phyloP scores from a whole-genome alignment of 1,140 invertebrate species.

The Pemphigus obesinymphae region DNA sequence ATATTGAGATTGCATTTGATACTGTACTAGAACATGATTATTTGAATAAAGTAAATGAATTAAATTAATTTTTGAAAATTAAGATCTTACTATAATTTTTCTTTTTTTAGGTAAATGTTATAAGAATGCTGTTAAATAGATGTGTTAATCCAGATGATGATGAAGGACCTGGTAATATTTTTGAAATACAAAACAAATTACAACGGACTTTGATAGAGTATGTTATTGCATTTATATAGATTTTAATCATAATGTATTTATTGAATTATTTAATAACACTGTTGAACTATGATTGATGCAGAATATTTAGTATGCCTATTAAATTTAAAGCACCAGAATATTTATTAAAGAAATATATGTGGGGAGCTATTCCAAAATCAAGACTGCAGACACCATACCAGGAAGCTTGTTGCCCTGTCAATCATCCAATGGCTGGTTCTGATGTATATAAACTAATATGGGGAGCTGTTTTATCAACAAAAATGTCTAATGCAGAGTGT shows the following conservation, averaged over 20 bases:
- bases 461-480: background rate
- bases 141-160: constrained; percentile 34
- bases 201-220: background rate
- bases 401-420: background rate
- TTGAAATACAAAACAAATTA: constrained; percentile 25
- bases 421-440: constrained; percentile 33
- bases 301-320: background rate
- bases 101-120: constrained; percentile 10
- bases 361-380: background rate
- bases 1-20: constrained; percentile 75
- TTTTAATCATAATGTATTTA: background rate
- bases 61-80: background rate
- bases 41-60: background rate
- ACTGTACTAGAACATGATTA: background rate
- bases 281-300: background rate
- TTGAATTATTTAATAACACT: background rate
- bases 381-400: background rate
- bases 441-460: constrained; percentile 33
- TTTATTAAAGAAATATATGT: background rate
- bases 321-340: constrained; percentile 14
- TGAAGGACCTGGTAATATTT: constrained; percentile 32
- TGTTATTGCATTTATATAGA: background rate
- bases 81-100: background rate
- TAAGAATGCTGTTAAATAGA: constrained; percentile 32
- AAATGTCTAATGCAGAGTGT: background rate